Evolutionary conservation across 2,113 vertebrate species (phyloP).

Genomic region (Pardalotus punctatus): DNA sequence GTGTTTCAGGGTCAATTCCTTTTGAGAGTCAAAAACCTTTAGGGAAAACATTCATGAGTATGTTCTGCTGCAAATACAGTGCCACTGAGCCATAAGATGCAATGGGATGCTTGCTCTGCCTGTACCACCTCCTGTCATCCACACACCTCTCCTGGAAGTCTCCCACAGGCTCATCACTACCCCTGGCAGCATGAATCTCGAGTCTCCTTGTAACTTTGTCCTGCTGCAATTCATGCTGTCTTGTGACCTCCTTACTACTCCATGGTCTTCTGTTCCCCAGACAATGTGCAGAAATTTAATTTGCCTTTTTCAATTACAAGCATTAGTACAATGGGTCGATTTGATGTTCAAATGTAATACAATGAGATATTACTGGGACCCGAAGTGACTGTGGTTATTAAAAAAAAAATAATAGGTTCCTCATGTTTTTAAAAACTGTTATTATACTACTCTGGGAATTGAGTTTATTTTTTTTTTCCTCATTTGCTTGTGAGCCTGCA

Average conservation of each 20-base stretch:
- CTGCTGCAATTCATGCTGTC: not conserved
- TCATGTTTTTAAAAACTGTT: constrained; percentile 17
- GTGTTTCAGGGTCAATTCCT: not conserved
- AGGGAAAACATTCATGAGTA: not conserved
- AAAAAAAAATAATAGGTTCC: not conserved
- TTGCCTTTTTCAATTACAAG: constrained; percentile 22
- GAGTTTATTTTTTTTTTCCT: constrained; percentile 41
- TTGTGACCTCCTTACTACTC: not conserved
- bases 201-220: not conserved
- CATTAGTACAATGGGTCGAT: not conserved
- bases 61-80: not conserved
- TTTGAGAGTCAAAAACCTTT: not conserved
- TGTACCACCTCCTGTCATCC: not conserved
- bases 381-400: not conserved
- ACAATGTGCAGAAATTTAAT: not conserved
- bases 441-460: constrained; percentile 32
- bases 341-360: not conserved
- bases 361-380: not conserved
- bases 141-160: not conserved
- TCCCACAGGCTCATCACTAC: not conserved
- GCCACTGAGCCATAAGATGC: not conserved
- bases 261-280: not conserved
- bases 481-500: constrained; percentile 44
- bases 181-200: too few relatives aligned
- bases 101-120: not conserved